Evolutionary conservation across 2,888 invertebrate genomes (phyloP), one percentile per base, ranked within the genome.

Genomic region (Melanostoma scalare): DNA sequence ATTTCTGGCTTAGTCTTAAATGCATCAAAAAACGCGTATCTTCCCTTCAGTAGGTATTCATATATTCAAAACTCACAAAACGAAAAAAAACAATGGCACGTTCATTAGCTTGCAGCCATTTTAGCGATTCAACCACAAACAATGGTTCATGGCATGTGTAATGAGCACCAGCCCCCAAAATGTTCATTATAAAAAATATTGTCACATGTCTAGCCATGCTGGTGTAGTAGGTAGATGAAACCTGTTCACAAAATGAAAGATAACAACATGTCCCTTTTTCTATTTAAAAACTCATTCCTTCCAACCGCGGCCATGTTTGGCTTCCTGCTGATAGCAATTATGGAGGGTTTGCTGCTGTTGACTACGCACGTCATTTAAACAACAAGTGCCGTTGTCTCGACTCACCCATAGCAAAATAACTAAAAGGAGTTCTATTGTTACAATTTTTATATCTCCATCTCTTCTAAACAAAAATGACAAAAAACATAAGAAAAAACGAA

Each of bases 251-350:
- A 61, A 69, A 61, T 69, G 69, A 42, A 71, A 56, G 74, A 67
- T 71, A 20, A 20, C 52, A 74, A 40, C 52, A 48, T 50, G 63
- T 61, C 63, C 63, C 50, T 55, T 76, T 65, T 50, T 44, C 33
- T 56, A 20, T 61, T 44, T 58, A 52, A 44, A 52, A 72, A 44
- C 38, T 31, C 20, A 77, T 71, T 77, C 65, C 6, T 33, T 42
- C 30, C 20, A 69, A 79, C 79, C 68, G 79, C 73, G 68, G 79
- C 79, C 79, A 79, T 79, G 68, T 79, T 79, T 76, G 76, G 55
- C 60, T 81, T 76, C 75, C 80, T 80, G 75, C 80, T 65, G 69
- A 80, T 71, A 65, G 63, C 67, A 75, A 58, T 53, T 38, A 67
- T 67, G 33, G 65, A 48, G 80, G 60, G 60, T 6, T 76, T 67